Conservation (phyloP, 2,797 vertebrate species). For the Simalia tracyae region DNA sequence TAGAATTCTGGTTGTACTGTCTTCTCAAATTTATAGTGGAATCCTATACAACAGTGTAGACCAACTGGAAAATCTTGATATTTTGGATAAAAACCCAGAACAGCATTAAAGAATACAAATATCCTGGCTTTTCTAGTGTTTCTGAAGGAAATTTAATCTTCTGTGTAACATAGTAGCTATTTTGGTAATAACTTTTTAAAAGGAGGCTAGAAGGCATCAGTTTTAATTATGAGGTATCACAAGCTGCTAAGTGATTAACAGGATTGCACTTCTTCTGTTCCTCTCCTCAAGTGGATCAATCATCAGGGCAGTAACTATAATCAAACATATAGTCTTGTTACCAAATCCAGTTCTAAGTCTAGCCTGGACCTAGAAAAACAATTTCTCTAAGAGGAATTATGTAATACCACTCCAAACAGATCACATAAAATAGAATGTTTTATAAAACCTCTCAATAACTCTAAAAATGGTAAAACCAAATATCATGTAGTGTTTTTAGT, state of each 20-base stretch:
- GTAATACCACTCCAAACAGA: too few species aligned
- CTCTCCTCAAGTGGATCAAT: too few species aligned
- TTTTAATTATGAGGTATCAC: not conserved
- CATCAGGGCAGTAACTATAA: too few species aligned
- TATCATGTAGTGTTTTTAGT: not conserved
- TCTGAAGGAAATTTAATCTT: not conserved
- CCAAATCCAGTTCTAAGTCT: too few species aligned
- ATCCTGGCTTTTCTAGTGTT: slow-evolving; percentile 14
- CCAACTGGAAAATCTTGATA: rapidly evolving
- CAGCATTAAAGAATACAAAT: slow-evolving; percentile 38
- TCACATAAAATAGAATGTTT: not conserved
- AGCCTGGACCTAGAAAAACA: too few species aligned
- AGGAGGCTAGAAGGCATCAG: not conserved
- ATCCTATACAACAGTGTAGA: slow-evolving; percentile 1
- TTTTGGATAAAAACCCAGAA: slow-evolving; percentile 23
- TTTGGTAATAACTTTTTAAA: not conserved
- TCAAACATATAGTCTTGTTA: too few species aligned
- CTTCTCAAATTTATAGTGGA: slow-evolving; percentile 34
- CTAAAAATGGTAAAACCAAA: not conserved
- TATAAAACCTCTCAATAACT: not conserved
- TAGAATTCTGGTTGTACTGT: slow-evolving; percentile 18
- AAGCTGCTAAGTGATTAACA: too few species aligned
- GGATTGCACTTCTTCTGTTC: too few species aligned
- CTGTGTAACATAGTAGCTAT: not conserved
- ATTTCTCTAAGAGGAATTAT: too few species aligned